Conservation (phyloP, 2,797 vertebrate genomes). For the Streptopelia turtur region DNA sequence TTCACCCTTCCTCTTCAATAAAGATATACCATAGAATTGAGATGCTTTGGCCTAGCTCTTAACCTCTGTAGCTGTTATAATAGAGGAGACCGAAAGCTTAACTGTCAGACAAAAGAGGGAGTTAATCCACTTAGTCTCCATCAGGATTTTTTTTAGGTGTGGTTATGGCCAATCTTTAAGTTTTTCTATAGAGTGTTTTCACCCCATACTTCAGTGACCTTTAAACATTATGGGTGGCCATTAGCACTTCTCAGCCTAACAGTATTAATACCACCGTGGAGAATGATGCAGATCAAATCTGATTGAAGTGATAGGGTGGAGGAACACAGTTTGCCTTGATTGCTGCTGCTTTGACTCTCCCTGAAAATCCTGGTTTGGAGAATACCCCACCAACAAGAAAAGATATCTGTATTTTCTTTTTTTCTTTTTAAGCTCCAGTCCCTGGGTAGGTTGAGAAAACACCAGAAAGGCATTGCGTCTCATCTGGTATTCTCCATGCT, state of each 20-base stretch:
- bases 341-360: not conserved
- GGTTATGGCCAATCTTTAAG: not conserved
- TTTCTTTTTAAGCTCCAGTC: not conserved
- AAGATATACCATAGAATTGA: not conserved
- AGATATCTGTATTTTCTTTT: not conserved
- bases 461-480: not conserved
- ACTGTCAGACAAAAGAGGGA: not conserved
- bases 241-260: conserved; percentile 49
- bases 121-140: not conserved
- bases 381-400: not conserved
- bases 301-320: not conserved
- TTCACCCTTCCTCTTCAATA: not conserved
- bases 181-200: not conserved
- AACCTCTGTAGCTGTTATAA: not conserved
- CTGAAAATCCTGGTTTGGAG: not conserved
- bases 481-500: not conserved
- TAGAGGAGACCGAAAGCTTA: not conserved
- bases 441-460: not conserved
- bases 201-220: not conserved
- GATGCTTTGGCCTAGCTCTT: not conserved
- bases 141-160: not conserved
- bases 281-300: not conserved
- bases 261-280: not conserved
- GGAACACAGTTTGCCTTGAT: not conserved
- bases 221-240: not conserved